Evolutionary conservation across 2,113 vertebrate species (phyloP), one percentile per base, ranked within the genome.

Genomic region (Gambusia holbrooki): DNA sequence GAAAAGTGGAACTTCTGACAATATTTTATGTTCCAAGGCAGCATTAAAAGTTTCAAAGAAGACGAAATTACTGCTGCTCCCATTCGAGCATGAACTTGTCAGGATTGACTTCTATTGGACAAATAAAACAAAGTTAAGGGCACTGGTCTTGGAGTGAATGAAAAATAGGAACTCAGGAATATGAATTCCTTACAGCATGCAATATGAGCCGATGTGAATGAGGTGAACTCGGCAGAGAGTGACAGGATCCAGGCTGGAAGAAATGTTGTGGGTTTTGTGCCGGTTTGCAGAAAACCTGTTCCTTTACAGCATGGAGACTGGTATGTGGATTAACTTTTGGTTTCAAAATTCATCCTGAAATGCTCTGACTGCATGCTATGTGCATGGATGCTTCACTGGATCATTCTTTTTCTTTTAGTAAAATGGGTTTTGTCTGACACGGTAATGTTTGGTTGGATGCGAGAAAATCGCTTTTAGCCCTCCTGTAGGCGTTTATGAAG

Each of bases 181-280:
- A 37, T 37, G 35, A 37, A 37, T 37, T 37, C 2, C 35, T 37
- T 37, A 73, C 62, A 82, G 76, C n/a, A 71, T 66, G 80, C 68
- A 78, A 65, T 71, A 62, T 22, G 40, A 86, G 75, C n/a, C 10
- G 72, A 70, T 80, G 83, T 83, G 74, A 82, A 81, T 74, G 68
- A 66, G 63, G 69, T 64, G 30, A 72, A 30, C 67, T 29, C 77
- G 9, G 22, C 10, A 58, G 25, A 58, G 82, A 84, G 66, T 87
- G 90, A 88, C 87, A 89, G 79, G 72, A 66, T 66, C 69, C 80
- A 82, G 69, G 74, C 74, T 10, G 14, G 51, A 73, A 91, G 82
- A 85, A 93, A 92, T 90, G 76, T 79, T 27, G 90, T 89, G 93
- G 91, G 87, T 92, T 90, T 82, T 40, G 40, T 74, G n/a, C 77